Conservation (phyloP, 2,888 invertebrate species). For the Corythucha ciliata region DNA sequence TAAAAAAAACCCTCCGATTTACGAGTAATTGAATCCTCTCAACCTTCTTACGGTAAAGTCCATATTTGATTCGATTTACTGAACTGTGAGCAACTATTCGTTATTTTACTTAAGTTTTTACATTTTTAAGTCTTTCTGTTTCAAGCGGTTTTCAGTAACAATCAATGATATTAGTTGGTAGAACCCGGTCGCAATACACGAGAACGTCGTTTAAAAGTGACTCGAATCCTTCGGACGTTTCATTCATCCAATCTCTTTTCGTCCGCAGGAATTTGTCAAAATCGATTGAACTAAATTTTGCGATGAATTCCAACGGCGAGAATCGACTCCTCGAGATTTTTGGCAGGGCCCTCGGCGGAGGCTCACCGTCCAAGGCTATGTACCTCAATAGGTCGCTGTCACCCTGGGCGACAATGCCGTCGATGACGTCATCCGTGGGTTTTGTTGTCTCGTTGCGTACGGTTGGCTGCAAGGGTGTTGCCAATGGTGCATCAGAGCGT, state of each 20-base stretch:
- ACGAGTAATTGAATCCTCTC: too few species aligned
- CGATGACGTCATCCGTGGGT: conserved; percentile 49
- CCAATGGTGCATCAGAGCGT: too few species aligned
- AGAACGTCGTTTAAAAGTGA: conserved; percentile 67
- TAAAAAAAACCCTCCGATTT: too few species aligned
- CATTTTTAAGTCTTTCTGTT: too few species aligned
- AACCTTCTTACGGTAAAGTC: too few species aligned
- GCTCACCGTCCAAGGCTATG: conserved; percentile 47
- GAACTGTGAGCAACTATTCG: too few species aligned
- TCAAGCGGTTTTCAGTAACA: too few species aligned
- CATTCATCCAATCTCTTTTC: conserved; percentile 56
- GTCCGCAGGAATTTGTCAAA: conserved; percentile 52
- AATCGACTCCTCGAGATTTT: conserved; percentile 42
- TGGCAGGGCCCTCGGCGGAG: conserved; percentile 37
- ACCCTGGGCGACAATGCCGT: conserved; percentile 53
- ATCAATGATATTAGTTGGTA: too few species aligned
- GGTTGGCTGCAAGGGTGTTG: not conserved
- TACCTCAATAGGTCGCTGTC: conserved; percentile 54
- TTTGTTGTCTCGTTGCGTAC: not conserved
- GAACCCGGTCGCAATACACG: too few species aligned
- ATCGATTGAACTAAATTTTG: conserved; percentile 49
- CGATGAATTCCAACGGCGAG: conserved; percentile 52
- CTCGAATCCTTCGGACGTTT: conserved; percentile 55
- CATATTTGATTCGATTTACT: too few species aligned
- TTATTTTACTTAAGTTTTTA: too few species aligned